Evolutionary conservation across 2,888 invertebrate species (phyloP).

Genomic region (Eupithecia tripunctaria): DNA sequence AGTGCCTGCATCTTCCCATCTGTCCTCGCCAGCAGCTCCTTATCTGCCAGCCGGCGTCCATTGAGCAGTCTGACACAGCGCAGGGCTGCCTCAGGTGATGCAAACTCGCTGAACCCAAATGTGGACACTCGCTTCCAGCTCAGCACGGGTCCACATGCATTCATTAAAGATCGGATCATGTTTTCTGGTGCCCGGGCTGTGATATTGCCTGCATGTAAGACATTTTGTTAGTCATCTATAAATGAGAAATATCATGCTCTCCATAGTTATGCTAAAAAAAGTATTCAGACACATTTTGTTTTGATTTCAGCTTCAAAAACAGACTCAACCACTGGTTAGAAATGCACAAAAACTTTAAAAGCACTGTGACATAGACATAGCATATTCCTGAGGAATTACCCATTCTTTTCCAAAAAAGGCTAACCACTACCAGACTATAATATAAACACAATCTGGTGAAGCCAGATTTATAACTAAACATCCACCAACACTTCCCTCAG

Average conservation of each 20-base stretch:
- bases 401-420: too few species aligned
- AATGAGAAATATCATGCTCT: background rate
- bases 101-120: constrained; percentile 99
- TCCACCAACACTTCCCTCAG: too few species aligned
- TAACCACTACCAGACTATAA: too few species aligned
- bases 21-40: constrained; percentile 96
- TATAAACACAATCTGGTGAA: too few species aligned
- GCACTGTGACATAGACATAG: too few species aligned
- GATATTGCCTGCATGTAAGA: constrained; percentile 70
- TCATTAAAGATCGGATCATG: constrained; percentile 96
- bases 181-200: constrained; percentile 97
- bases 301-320: too few species aligned
- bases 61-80: constrained; percentile 96
- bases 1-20: constrained; percentile 98
- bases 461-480: too few species aligned
- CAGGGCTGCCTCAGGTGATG: constrained; percentile 95
- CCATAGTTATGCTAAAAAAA: too few species aligned
- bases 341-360: too few species aligned
- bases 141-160: constrained; percentile 96
- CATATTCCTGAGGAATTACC: too few species aligned
- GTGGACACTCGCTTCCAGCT: constrained; percentile 99
- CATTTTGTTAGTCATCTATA: background rate
- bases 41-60: constrained; percentile 96
- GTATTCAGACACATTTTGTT: too few species aligned
- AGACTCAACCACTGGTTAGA: too few species aligned